Percentiles rank a stretch among this genome's conserved stretches.
Conservation (phyloP, 2,888 invertebrate species). For the Diplazon laetatorius region DNA sequence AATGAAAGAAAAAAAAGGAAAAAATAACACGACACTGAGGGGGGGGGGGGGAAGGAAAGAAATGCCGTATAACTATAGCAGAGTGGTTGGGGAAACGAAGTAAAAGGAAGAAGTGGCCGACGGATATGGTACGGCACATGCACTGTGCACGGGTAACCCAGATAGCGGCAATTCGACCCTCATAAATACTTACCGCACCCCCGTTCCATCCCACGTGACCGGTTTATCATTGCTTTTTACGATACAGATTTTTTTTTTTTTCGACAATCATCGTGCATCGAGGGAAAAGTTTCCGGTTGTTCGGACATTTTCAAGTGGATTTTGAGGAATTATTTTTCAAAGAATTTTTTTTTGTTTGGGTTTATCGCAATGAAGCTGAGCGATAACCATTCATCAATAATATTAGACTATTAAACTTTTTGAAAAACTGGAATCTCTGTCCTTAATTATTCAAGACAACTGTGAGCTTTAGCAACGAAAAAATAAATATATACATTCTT, state of each 20-base stretch:
- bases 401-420: too few relatives aligned
- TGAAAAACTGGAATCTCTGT: too few relatives aligned
- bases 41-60: conserved; percentile 21
- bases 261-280: not conserved
- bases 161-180: conserved; percentile 60
- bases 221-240: conserved; percentile 11
- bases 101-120: conserved; percentile 31
- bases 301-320: too few relatives aligned
- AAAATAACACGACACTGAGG: not conserved
- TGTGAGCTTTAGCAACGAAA: too few relatives aligned
- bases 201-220: conserved; percentile 7
- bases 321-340: not conserved
- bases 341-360: too few relatives aligned
- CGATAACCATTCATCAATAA: too few relatives aligned
- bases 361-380: too few relatives aligned
- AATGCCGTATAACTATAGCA: conserved; percentile 32
- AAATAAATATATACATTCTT: too few relatives aligned
- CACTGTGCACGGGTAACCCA: conserved; percentile 57
- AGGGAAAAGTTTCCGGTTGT: too few relatives aligned
- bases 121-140: conserved; percentile 52
- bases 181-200: conserved; percentile 51
- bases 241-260: not conserved
- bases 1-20: too few relatives aligned
- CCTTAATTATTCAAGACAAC: too few relatives aligned
- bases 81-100: conserved; percentile 6